These are phyloP conservation scores for Lymantria monacha DNA, from an alignment of 2,888 invertebrate genomes.

Conservation along the genomic window DNA sequence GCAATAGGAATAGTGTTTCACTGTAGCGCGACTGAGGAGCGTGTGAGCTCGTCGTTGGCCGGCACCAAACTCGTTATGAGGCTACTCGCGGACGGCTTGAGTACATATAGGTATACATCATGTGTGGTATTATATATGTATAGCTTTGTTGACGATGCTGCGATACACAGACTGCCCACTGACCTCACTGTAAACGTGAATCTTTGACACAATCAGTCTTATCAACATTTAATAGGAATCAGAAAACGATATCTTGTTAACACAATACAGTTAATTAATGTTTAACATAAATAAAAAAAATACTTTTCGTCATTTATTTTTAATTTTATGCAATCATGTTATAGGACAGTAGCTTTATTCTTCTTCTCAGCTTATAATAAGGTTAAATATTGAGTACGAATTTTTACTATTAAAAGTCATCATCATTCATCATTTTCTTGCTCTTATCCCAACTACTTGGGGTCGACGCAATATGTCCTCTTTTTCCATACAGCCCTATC, in stretches of 20 bases:
- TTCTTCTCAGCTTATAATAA: too few species aligned
- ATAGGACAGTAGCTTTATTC: too few species aligned
- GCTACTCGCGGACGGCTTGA: conserved; percentile 48
- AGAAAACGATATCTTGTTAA: not conserved
- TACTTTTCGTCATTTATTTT: too few species aligned
- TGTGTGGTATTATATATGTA: not conserved
- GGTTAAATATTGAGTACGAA: too few species aligned
- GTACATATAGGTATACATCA: conserved; percentile 12
- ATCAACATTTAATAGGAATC: not conserved
- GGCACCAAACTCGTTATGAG: conserved; percentile 60
- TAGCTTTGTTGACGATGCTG: not conserved
- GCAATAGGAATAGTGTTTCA: conserved; percentile 32
- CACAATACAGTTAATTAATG: too few species aligned
- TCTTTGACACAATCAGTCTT: conserved; percentile 7
- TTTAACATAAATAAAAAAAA: too few species aligned
- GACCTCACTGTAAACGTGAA: conserved; percentile 17
- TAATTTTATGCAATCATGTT: too few species aligned
- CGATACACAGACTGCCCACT: not conserved
- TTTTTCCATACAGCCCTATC: too few species aligned
- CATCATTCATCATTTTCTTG: too few species aligned
- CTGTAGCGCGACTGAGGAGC: conserved; percentile 35
- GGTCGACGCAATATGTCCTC: too few species aligned
- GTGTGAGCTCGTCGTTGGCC: conserved; percentile 55
- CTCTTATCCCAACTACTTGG: too few species aligned
- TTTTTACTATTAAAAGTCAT: too few species aligned